Base-by-base conservation (phyloP, 2,888 invertebrate species). In the Apamea crenata region DNA sequence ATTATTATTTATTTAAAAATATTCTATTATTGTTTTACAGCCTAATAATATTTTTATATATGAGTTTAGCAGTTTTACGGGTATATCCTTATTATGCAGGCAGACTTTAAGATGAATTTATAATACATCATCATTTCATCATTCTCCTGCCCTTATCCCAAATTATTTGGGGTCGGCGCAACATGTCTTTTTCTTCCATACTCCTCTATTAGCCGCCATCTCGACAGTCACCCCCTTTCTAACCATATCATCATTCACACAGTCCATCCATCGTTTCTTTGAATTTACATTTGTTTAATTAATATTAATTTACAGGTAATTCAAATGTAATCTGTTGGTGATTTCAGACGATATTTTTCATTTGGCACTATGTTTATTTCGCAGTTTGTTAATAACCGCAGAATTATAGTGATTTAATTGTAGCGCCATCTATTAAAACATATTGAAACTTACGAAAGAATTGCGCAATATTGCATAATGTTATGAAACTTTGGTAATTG, bases 381-480 rank as follows among this genome's bases (percentile, higher is more conserved):
- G 4, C 8, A 21, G 18, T 21, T 8, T 14, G n/a, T 44, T 14
- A 18, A 1, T n/a, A 8, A 47, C 10, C 18, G 6, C 12, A 44
- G 14, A 21, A n/a, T 2, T 1, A 25, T 2, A 21, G 1, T 0
- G 14, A n/a, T 29, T 32, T 44, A 4, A 14, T 29, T 14, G 0
- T 3, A 82, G 44, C 53, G 82, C 44, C 44, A 82, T 81, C 83
- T 81, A 53, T 70, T 25, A 18, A 44, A 18, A n/a, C 86, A 81
- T 88, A 87, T 85, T 44, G 0, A n/a, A 66, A 73, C 65, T 83
- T 12, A 4, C 1, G 6, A 61, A 16, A 21, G 16, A 32, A 47
- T 74, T 79, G 40, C 36, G 40, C 71, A 80, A 53, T 68, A 84
- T 80, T 83, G 68, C 80, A 10, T 53, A 84, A 53, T 67, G 18